phyloP scores from a whole-genome alignment of 53 echinoderm and acorn worm genomes.

The Apostichopus leukothele region DNA sequence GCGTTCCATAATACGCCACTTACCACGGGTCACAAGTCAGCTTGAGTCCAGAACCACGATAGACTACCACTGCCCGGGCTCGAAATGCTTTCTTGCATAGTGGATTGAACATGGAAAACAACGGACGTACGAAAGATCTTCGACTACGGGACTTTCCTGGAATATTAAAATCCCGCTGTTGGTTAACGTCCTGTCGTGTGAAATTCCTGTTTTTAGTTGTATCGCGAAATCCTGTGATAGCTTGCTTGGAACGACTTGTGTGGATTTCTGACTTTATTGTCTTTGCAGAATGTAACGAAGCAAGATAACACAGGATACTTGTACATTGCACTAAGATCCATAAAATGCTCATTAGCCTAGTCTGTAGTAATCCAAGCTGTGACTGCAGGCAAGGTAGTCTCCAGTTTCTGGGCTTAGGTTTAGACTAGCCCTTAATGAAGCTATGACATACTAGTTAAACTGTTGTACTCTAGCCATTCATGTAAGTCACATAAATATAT shows the following conservation, averaged over 20 bases:
- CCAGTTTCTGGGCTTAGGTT: too few species aligned
- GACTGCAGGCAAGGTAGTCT: too few species aligned
- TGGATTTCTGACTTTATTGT: not conserved
- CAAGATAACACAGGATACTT: not conserved
- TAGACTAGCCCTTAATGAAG: too few species aligned
- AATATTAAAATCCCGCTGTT: too few species aligned
- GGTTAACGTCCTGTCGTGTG: too few species aligned
- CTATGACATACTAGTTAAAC: too few species aligned
- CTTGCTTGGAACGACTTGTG: too few species aligned
- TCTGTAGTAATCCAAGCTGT: too few species aligned
- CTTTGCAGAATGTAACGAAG: not conserved
- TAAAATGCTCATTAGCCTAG: not conserved
- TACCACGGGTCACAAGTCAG: conserved; percentile 61
- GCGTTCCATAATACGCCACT: not conserved
- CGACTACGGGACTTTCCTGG: not conserved
- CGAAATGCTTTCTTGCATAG: not conserved
- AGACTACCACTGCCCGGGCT: conserved; percentile 49
- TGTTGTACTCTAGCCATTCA: too few species aligned
- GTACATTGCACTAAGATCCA: not conserved
- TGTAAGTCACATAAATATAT: too few species aligned
- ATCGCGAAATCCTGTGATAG: too few species aligned
- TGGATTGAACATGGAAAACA: conserved; percentile 15
- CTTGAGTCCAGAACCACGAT: conserved; percentile 38
- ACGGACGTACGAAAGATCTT: conserved; percentile 4
- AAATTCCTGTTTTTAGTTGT: too few species aligned